Conservation (phyloP, 2,113 vertebrate genomes). For the Furnarius figulus region DNA sequence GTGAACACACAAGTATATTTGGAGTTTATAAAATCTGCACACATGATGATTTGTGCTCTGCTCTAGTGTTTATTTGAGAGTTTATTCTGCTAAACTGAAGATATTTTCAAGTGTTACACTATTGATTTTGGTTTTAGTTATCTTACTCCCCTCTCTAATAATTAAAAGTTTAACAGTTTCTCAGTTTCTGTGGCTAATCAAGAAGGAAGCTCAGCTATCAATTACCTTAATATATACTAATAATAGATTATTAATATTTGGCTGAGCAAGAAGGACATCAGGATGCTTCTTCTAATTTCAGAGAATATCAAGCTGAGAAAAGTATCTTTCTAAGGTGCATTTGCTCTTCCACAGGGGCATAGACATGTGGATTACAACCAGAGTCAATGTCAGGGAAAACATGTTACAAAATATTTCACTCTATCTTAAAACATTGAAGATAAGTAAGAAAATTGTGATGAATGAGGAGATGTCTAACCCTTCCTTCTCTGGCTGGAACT, state of each 20-base stretch:
- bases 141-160: not conserved
- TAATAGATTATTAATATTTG: not conserved
- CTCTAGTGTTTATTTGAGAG: not conserved
- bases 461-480: not conserved
- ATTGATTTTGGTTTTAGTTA: not conserved
- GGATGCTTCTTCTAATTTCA: not conserved
- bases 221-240: not conserved
- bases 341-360: not conserved
- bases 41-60: not conserved
- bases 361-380: not conserved
- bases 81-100: not conserved
- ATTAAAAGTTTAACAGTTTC: not conserved
- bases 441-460: not conserved
- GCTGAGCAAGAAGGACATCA: not conserved
- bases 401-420: not conserved
- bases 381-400: not conserved
- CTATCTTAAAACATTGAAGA: not conserved
- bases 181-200: not conserved
- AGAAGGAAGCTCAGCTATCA: not conserved
- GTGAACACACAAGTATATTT: not conserved
- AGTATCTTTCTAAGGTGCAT: not conserved
- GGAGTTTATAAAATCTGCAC: not conserved
- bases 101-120: not conserved
- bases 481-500: not conserved
- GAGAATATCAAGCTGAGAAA: not conserved